phyloP scores from a whole-genome alignment of 2,797 vertebrate species.

The Aeoliscus strigatus region DNA sequence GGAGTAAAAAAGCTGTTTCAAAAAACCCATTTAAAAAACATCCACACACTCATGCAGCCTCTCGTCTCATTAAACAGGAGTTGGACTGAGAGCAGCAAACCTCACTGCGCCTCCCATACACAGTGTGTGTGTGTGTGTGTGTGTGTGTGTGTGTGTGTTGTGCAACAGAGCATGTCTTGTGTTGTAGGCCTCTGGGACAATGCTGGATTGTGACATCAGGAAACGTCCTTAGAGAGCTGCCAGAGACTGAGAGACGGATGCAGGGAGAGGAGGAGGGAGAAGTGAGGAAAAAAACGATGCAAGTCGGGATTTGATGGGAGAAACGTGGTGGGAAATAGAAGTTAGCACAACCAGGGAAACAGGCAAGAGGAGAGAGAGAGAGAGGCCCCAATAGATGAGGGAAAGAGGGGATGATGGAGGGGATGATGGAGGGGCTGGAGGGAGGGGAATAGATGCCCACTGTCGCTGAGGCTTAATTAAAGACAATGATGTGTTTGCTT shows the following conservation, averaged over 20 bases:
- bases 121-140: conserved; percentile 28
- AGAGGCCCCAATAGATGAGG: conserved; percentile 25
- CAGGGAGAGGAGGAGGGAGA: no score
- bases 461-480: conserved; percentile 51
- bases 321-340: no score
- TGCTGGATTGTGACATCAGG: conserved; percentile 63
- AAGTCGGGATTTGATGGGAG: no score
- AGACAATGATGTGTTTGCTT: conserved; percentile 58
- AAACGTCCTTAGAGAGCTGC: conserved; percentile 61
- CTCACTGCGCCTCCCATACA: conserved; percentile 59
- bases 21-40: no score
- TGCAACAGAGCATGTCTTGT: conserved; percentile 56
- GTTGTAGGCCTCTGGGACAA: conserved; percentile 62
- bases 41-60: conserved; percentile 24
- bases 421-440: neutral
- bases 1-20: no score
- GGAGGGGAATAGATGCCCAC: conserved; percentile 22
- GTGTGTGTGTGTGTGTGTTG: no score
- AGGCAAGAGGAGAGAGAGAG: conserved; percentile 35
- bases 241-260: conserved; percentile 36
- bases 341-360: no score
- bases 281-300: no score
- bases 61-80: conserved; percentile 51
- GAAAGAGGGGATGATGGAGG: conserved; percentile 5
- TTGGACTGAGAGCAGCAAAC: conserved; percentile 42